These are phyloP conservation scores for Sarcophilus harrisii DNA, from an alignment of 2,797 vertebrate species.

Conservation along the genomic window DNA sequence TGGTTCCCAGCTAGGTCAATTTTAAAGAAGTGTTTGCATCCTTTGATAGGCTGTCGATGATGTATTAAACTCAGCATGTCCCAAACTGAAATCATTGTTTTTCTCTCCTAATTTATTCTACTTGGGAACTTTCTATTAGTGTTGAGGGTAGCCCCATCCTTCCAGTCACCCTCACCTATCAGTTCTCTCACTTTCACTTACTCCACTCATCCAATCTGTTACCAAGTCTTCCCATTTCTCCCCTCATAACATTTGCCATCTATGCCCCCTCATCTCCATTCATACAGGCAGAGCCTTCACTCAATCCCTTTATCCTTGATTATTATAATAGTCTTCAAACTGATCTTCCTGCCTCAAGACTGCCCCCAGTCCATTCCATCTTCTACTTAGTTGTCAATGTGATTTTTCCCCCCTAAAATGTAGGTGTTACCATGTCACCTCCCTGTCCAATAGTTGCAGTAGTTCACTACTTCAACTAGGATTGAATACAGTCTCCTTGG, in stretches of 20 bases:
- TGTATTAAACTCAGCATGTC: not conserved
- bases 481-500: not conserved
- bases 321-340: not conserved
- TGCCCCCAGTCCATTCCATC: not conserved
- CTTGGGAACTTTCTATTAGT: not conserved
- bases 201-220: not conserved
- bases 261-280: not conserved
- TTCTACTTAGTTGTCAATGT: not conserved
- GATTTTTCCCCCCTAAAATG: not conserved
- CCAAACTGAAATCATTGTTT: not conserved
- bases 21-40: not conserved
- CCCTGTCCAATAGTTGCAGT: not conserved
- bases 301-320: not conserved
- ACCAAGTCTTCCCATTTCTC: not conserved
- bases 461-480: not conserved
- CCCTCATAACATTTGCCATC: not conserved
- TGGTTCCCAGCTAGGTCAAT: not conserved
- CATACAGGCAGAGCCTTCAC: not conserved
- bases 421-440: not conserved
- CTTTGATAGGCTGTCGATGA: not conserved
- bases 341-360: not conserved
- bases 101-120: not conserved
- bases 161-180: not conserved
- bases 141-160: not conserved
- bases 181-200: not conserved